Base-by-base conservation (phyloP, 2,888 invertebrate species). In the Himalopsyche kuldschensis region DNA sequence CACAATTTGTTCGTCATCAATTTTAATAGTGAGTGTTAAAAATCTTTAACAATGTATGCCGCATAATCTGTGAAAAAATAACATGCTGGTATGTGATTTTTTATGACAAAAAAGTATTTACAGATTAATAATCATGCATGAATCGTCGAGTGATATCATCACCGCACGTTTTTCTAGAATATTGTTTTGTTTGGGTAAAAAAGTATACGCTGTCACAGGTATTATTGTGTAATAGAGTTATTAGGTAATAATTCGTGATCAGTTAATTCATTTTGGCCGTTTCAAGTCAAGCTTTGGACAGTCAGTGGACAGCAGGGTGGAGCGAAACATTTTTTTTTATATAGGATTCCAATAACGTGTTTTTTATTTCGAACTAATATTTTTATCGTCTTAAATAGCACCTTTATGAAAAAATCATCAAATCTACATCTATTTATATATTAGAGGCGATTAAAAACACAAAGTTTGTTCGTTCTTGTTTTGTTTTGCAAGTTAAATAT, bases 181-280 rank as follows among this genome's bases (percentile, higher is more conserved):
- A 20, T 20, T 55, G 55, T 55, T 55, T 55, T 55, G 55, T 55
- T 55, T 55, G 20, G 24, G 24, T 24, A 55, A 55, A 55, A 55
- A 55, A 48, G 8, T 55, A 55, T 55, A 55, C 55, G 24, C 55
- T 55, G 55, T 55, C 55, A 55, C 55, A 55, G 10, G 20, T 55
- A 55, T 55, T 55, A 55, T 55, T 55, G 55, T 20, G 55, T 55
- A 55, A 55, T 55, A 55, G n/a, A 55, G 55, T 55, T 55, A 30
- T 82, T 83, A 75, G 83, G 79, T 55, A 85, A 83, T 76, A 63
- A 27, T 82, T 81, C 85, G 85, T 85, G 85, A 83, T 81, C 77
- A 31, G 80, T 55, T 82, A 69, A 75, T 84, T 82, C 32, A 75
- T 41, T 75, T 82, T 27, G 80, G 27, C 20, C 20, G 76, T 31